A percentile compares a stretch with the other conserved stretches of the same genome.
Evolutionary conservation across 2,797 vertebrate species (phyloP).

Genomic region (Avahi laniger): DNA sequence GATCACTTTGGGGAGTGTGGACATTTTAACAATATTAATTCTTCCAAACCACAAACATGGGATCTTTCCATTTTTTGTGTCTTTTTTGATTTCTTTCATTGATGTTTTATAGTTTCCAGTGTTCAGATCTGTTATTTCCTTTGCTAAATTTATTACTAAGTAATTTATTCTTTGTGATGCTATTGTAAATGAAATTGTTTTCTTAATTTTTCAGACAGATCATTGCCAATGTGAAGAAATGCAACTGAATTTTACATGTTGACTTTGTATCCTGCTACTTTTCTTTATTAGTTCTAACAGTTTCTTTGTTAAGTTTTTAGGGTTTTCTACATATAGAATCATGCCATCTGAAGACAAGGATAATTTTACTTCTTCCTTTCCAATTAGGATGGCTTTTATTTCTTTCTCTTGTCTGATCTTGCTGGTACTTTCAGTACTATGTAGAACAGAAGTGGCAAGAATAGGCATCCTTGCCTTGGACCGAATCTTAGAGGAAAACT

Average conservation of each 20-base stretch:
- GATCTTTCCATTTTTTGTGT: background rate
- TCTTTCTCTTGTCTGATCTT: background rate
- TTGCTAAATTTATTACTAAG: background rate
- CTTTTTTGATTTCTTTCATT: background rate
- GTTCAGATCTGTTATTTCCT: background rate
- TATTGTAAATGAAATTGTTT: background rate
- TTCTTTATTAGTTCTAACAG: background rate
- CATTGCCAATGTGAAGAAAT: background rate
- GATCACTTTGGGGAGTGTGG: background rate
- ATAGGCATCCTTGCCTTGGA: background rate
- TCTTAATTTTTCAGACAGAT: background rate
- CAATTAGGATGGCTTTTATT: background rate
- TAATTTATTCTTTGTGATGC: background rate
- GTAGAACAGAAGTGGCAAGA: background rate
- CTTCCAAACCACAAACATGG: background rate
- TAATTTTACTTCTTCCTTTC: background rate
- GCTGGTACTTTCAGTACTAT: background rate
- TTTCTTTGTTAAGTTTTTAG: background rate
- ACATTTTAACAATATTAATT: background rate
- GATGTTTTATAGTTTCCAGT: background rate
- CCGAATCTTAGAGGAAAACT: background rate
- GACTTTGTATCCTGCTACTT: background rate
- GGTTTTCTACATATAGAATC: background rate
- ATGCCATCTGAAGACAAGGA: background rate
- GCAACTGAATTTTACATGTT: background rate